Conservation (phyloP, 2,113 vertebrate species). For the Etia nguti region DNA sequence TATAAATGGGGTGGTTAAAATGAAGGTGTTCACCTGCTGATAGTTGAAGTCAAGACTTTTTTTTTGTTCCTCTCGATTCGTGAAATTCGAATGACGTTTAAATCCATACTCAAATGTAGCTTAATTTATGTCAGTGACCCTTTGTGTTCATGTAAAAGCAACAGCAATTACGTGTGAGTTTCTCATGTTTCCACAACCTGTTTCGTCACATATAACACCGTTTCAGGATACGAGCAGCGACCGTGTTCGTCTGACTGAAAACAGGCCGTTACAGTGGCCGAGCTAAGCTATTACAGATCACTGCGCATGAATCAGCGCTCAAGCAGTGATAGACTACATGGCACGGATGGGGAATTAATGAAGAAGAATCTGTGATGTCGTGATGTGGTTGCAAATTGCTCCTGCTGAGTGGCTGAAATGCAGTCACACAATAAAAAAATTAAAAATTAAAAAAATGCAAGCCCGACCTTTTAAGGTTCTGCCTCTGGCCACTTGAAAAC, state of each 20-base stretch:
- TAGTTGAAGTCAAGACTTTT: background rate
- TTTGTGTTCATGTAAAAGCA: conserved; percentile 5
- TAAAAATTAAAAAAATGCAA: conserved; percentile 29
- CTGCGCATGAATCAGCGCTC: conserved; percentile 16
- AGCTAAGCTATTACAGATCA: background rate
- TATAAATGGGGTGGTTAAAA: background rate
- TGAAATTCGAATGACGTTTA: background rate
- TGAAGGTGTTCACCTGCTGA: background rate
- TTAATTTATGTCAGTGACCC: background rate
- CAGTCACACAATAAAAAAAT: conserved; percentile 50
- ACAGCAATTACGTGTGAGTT: background rate
- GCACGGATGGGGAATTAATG: conserved; percentile 36
- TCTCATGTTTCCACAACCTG: conserved; percentile 3
- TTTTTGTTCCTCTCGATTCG: background rate
- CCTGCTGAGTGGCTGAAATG: conserved; percentile 61
- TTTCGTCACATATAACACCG: background rate
- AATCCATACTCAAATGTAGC: background rate
- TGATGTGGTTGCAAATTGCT: conserved; percentile 44
- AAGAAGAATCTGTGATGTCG: conserved; percentile 44
- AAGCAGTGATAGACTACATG: conserved; percentile 26
- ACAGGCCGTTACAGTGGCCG: background rate
- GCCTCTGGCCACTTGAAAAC: conserved; percentile 70
- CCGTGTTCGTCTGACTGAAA: conserved; percentile 11
- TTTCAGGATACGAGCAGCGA: background rate
- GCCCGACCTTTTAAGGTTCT: conserved; percentile 62